Evolutionary conservation across 2,888 invertebrate genomes (phyloP).

Genomic region (Rhyacophila evoluta): DNA sequence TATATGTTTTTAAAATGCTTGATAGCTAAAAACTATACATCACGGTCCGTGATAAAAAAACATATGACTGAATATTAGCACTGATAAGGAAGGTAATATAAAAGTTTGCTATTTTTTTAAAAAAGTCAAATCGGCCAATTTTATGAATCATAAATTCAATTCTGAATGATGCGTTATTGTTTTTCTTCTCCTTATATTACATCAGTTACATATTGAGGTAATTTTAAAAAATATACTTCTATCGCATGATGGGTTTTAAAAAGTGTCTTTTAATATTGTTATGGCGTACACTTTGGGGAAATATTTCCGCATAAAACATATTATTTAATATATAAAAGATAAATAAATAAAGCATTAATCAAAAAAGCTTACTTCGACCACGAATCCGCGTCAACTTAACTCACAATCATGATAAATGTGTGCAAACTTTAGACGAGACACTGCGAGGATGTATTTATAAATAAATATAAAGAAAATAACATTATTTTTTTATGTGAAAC

Average conservation of each 20-base stretch:
- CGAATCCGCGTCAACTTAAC: background rate
- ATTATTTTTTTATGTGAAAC: conserved; percentile 1
- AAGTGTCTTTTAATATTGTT: background rate
- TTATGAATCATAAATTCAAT: no score
- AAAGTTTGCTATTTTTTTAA: no score
- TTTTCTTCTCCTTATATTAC: no score
- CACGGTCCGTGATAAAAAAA: no score
- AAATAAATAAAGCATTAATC: background rate
- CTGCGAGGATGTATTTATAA: background rate
- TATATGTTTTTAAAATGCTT: no score
- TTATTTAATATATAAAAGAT: background rate
- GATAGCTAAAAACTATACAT: no score
- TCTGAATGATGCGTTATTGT: no score
- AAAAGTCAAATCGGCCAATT: no score
- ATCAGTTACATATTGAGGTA: no score
- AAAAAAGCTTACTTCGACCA: background rate
- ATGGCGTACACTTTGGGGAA: no score
- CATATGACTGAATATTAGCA: no score
- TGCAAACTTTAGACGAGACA: background rate
- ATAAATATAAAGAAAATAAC: background rate
- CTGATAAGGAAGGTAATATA: no score
- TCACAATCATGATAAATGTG: background rate
- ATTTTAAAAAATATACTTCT: background rate
- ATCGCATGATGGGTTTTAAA: background rate
- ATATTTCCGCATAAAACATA: background rate